Base-by-base conservation (phyloP, 2,797 vertebrate species). In the Hoplostethus mediterraneus region DNA sequence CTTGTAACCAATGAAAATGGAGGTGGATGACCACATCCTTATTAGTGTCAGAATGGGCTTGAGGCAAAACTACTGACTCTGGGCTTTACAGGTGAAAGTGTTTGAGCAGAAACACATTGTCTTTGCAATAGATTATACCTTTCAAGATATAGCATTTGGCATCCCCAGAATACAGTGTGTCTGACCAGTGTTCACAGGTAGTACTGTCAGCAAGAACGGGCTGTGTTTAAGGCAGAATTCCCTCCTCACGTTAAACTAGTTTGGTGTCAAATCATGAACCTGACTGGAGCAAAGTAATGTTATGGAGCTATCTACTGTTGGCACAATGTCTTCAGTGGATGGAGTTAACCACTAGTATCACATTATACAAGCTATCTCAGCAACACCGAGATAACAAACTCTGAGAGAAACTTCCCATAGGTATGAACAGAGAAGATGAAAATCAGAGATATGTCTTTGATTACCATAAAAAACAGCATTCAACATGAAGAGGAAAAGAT, bases 221-320 rank as follows among this genome's bases (percentile, higher is more conserved):
- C 88, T 92, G 90, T 87, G 87, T 93, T 95, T 95, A 95, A 95
- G 94, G 94, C 94, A 93, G 90, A 85, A 90, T 90, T 92, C 90
- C 84, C 89, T 90, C 84, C 73, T 89, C 75, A 73, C 77, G 72
- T 84, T 68, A 85, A 80, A 72, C 84, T 81, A 80, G 69, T 55
- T 84, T 70, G 62, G 59, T 59, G 67, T 76, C 42, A 67, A 53
- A 51, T 52, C 62, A 60, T 86, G 73, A 87, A 86, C 83, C 82
- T 83, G 79, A 88, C 84, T 76, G 77, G 74, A 89, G 84, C 70
- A 75, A 90, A 84, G 78, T 73, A 68, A 71, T 71, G 48, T 48
- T 49, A 75, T 83, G 81, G 62, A 61, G 59, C 77, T 73, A 74
- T 89, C 72, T 77, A 83, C 72, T 83, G 79, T 81, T 90, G 89